Base-by-base conservation (phyloP, 2,888 invertebrate species). In the Dione vanillae region DNA sequence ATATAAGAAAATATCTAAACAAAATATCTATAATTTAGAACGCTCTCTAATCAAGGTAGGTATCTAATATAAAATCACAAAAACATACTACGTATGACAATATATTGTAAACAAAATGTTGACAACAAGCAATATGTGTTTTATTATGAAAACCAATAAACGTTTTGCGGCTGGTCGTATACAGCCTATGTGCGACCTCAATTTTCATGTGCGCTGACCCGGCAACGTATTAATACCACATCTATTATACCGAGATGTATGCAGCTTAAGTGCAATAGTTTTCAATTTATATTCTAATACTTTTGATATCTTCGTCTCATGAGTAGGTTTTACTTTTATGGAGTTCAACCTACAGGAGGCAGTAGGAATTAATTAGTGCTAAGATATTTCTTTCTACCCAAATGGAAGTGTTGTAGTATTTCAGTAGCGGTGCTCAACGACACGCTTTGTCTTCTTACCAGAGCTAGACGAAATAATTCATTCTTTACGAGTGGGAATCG, bases 171-270 rank as follows among this genome's bases (percentile, higher is more conserved):
- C 45, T 37, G 56, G 40, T 45, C 43, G 65, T 70, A 61, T 62
- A 37, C 47, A 62, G 62, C 52, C 52, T 77, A 75, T 73, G 74
- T 59, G 71, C 72, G 87, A 83, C 88, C 89, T 86, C 86, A 84
- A 87, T 88, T 85, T 83, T 80, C 79, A 77, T 88, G 87, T 82
- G 83, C 88, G 78, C 78, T 87, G 88, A 88, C 85, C 87, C 84
- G 84, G 75, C 78, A 75, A 71, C 61, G 56, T 65, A 70, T 69
- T 67, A 54, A 65, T 58, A 58, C 45, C 52, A 37, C 64, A 41
- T 59, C 49, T 54, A 70, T 69, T 69, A 37, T 40, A 64, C 52
- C n/a, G 54, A 62, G 47, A 56, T 64, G 54, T 19, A 27, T 62
- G 37, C 47, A 64, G 5, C 45, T 49, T 19, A 37, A 47, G 40